phyloP scores from a whole-genome alignment of 2,888 invertebrate genomes.

The Sminthurinus aureus region DNA sequence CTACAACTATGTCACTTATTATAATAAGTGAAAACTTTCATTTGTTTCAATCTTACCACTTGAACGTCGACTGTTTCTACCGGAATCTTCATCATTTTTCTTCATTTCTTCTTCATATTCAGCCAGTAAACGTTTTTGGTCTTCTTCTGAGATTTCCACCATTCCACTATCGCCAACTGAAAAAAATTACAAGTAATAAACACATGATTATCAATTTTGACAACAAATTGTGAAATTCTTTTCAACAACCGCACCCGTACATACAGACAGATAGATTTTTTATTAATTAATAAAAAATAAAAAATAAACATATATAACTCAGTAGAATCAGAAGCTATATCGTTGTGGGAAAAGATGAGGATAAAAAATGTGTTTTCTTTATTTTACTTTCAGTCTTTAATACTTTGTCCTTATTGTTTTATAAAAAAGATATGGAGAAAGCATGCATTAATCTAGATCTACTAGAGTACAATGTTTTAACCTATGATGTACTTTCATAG shows the following conservation, averaged over 20 bases:
- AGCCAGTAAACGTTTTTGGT: constrained; percentile 58
- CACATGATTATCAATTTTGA: background rate
- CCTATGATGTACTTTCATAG: no score
- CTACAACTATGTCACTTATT: no score
- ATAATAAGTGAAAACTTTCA: background rate
- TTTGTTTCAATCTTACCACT: constrained; percentile 46
- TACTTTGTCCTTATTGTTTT: no score
- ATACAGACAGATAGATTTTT: background rate
- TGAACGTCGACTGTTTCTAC: constrained; percentile 57
- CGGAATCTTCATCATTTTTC: constrained; percentile 50
- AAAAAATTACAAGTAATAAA: constrained; percentile 4
- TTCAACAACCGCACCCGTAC: no score
- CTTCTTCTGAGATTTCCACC: constrained; percentile 60
- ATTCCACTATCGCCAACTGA: constrained; percentile 49
- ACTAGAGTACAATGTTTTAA: no score
- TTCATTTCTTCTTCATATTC: constrained; percentile 57
- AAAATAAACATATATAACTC: background rate
- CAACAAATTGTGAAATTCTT: background rate
- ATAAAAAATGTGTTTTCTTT: no score
- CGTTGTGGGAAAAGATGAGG: background rate
- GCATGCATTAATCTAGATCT: no score
- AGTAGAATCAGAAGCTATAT: no score
- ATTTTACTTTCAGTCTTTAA: no score
- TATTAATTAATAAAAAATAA: background rate
- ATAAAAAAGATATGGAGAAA: no score